These are phyloP conservation scores for Pelvicachromis taeniatus DNA, from an alignment of 2,113 vertebrate genomes.

Conservation along the genomic window DNA sequence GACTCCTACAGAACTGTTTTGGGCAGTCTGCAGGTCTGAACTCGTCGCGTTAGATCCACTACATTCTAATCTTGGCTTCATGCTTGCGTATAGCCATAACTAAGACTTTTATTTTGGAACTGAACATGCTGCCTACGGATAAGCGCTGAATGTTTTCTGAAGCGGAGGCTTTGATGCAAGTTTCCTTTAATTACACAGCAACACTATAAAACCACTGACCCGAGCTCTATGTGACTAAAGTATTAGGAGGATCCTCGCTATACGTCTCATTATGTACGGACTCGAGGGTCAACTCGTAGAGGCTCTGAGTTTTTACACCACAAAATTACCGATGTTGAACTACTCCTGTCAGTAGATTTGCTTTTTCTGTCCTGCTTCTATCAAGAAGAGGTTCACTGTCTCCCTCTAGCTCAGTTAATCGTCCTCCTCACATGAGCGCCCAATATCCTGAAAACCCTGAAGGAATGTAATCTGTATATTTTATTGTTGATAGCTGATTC, in stretches of 20 bases:
- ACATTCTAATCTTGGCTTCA: not conserved
- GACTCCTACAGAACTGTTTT: not conserved
- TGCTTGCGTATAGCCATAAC: conserved; percentile 22
- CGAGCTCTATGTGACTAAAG: not conserved
- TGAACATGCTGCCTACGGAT: conserved; percentile 35
- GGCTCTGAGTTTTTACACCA: not conserved
- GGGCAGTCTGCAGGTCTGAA: not conserved
- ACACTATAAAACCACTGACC: conserved; percentile 43
- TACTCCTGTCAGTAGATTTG: conserved; percentile 6
- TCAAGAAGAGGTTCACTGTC: not conserved
- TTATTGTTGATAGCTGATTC: conserved; percentile 64
- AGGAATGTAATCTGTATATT: conserved; percentile 75
- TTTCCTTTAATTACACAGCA: conserved; percentile 35
- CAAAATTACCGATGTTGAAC: not conserved
- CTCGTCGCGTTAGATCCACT: not conserved
- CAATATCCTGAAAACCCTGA: conserved; percentile 36
- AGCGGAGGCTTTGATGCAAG: conserved; percentile 2
- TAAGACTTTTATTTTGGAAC: not conserved
- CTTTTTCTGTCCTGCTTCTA: not conserved
- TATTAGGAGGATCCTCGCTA: not conserved
- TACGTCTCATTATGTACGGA: not conserved
- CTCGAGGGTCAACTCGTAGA: not conserved
- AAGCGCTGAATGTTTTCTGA: conserved; percentile 40
- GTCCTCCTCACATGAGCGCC: conserved; percentile 32
- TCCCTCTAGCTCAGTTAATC: conserved; percentile 20